Conservation (phyloP, 37 sponge, comb jelly and placozoan species). For the Cladorhizidae sp. region DNA sequence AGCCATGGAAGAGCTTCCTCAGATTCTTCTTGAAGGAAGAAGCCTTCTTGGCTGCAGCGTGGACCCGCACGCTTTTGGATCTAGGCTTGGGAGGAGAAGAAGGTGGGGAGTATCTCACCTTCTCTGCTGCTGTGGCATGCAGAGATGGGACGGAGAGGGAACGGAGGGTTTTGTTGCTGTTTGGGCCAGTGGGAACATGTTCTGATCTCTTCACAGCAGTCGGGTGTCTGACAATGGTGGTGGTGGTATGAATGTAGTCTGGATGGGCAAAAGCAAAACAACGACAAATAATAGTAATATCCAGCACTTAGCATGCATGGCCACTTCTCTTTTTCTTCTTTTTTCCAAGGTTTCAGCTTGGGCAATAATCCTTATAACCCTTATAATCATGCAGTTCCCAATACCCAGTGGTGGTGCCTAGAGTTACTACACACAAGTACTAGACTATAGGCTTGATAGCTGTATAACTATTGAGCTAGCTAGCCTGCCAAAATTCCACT, state of each 20-base stretch:
- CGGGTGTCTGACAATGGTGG: conserved; percentile 26
- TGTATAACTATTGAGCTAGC: too few relatives aligned
- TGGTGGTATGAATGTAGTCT: conserved; percentile 14
- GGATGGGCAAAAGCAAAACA: neutral
- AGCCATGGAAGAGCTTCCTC: conserved; percentile 29
- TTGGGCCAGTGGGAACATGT: neutral
- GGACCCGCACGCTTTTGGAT: conserved; percentile 50
- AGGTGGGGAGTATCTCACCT: conserved; percentile 36
- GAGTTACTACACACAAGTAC: too few relatives aligned
- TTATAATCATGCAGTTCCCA: too few relatives aligned
- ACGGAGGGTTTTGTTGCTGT: conserved; percentile 13
- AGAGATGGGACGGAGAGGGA: conserved; percentile 65
- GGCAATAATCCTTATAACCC: too few relatives aligned
- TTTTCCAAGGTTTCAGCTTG: too few relatives aligned
- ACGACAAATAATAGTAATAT: too few relatives aligned
- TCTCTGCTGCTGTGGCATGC: neutral
- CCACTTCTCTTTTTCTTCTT: too few relatives aligned
- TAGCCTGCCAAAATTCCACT: too few relatives aligned
- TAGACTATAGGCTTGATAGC: too few relatives aligned
- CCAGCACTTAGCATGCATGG: too few relatives aligned
- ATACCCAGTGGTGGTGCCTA: too few relatives aligned
- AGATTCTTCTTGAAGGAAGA: conserved; percentile 33
- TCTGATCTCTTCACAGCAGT: conserved; percentile 46
- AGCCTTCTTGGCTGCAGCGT: conserved; percentile 26
- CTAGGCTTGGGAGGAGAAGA: conserved; percentile 39